Evolutionary conservation across 2,113 vertebrate genomes (phyloP).

Genomic region (Oryzias melastigma): DNA sequence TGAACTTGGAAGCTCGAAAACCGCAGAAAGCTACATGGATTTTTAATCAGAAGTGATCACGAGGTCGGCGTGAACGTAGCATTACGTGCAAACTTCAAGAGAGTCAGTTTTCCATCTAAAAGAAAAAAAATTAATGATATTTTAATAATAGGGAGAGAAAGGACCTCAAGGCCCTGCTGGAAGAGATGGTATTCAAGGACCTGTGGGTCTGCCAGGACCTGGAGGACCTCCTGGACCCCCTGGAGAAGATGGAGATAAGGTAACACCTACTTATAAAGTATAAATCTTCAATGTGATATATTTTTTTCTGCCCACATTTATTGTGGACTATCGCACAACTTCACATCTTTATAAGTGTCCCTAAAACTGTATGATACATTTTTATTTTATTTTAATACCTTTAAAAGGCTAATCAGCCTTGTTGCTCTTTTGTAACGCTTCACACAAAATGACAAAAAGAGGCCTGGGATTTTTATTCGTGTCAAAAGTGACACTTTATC

Average conservation of each 20-base stretch:
- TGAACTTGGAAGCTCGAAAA: too few relatives aligned
- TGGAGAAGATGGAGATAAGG: conserved; percentile 98
- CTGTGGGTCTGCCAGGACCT: conserved; percentile 93
- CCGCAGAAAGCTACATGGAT: too few relatives aligned
- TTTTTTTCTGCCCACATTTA: not conserved
- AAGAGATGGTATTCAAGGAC: conserved; percentile 95
- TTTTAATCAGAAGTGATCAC: too few relatives aligned
- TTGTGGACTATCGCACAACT: too few relatives aligned
- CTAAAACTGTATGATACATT: conserved; percentile 31
- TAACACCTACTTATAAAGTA: conserved; percentile 37
- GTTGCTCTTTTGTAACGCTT: conserved; percentile 32
- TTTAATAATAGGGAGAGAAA: conserved; percentile 87
- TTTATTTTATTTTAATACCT: conserved; percentile 41
- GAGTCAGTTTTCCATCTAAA: too few relatives aligned
- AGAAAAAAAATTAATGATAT: not conserved
- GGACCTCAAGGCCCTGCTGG: conserved; percentile 96
- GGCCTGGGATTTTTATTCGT: not conserved
- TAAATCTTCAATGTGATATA: not conserved
- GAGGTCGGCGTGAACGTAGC: too few relatives aligned
- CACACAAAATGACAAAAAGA: conserved; percentile 20
- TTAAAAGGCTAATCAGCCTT: conserved; percentile 32
- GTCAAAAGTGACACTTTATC: conserved; percentile 43
- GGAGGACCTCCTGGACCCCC: conserved; percentile 94
- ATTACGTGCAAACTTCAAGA: too few relatives aligned
- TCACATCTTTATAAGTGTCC: conserved; percentile 26